Base-by-base conservation (phyloP, 1,140 invertebrate species). In the Trichoplusia ni region DNA sequence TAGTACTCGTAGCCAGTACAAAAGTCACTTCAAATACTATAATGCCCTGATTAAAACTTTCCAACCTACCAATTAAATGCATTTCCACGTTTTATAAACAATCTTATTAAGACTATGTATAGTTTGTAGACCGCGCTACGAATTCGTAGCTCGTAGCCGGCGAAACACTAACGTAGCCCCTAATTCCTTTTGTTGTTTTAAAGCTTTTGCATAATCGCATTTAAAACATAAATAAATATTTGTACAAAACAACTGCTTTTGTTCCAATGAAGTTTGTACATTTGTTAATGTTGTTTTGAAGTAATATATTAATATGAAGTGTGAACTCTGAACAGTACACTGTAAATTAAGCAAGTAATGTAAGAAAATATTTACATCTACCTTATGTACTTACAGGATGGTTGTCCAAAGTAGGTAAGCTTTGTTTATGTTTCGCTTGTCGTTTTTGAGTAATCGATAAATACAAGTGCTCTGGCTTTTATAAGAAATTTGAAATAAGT, bases 121-220 rank as follows among this genome's bases (percentile, higher is more conserved):
- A 51, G 18, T 35, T 51, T 35, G 51, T 53, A 53, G 49, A 35
- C 29, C 49, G 23, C 21, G 42, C 42, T 46, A 35, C 42, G 31
- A 38, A 31, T 27, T 38, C 58, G 33, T 61, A 49, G 58, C 33
- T 60, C 38, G 38, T 44, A 46, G 38, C 33, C 19, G 16, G 29
- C 21, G 18, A 58, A 65, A 51, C 44, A 59, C 25, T 47, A 56
- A 42, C 51, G 53, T 38, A 25, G 31, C 29, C 33, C 33, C 37
- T 67, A 61, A 61, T 67, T 60, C 64, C 54, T 67, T 66, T 67
- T 60, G 56, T 60, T 37, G 42, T 37, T 40, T 23, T 29, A 56
- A 33, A 64, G 38, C 29, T 35, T 64, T 66, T 67, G 64, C 64
- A 60, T 67, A 67, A 60, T 67, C 56, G 47, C 59, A 67, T 67